Base-by-base conservation (phyloP, 2,888 invertebrate species). In the Formica aserva region DNA sequence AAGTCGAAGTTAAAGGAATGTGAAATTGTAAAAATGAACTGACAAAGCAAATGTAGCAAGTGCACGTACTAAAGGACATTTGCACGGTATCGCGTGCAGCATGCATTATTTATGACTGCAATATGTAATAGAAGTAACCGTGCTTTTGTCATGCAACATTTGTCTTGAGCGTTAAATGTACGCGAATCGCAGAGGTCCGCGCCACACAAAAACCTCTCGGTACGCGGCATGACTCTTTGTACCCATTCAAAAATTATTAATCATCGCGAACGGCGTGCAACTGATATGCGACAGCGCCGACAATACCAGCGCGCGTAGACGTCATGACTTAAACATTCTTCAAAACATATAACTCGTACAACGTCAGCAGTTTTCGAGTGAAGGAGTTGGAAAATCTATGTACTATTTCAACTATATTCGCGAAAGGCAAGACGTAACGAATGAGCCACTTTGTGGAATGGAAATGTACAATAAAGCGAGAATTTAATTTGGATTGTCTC, bases 381-480 rank as follows among this genome's bases (percentile, higher is more conserved):
- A n/a, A 77, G 55, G 41, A 55, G 78, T 82, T 66, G 66, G 65
- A 77, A 82, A 66, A 82, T 80, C 26, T 60, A 82, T 35, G 48
- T 57, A 57, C 67, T 62, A 67, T 57, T 55, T 66, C 82, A 62
- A 35, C 2, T 22, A 26, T 67, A 13, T 26, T 57, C 66, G 81
- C 52, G 45, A 71, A 71, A 60, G 82, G 81, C 52, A 8, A 83
- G 83, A 41, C 62, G n/a, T 41, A 77, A 55, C 26, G 57, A 60
- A 69, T n/a, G 77, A 60, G 71, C 6, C 41, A 67, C 29, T 69
- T 69, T 41, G 41, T n/a, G 22, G 22, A 60, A 69, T 15, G 57
- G 57, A 78, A 78, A 78, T 26, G 22, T 41, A 15, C 57, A 45
- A 71, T 66, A 66, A 76, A 52, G 26, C 57, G 45, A 57, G 60